These are phyloP conservation scores for Monopis laevigella DNA, from an alignment of 2,888 invertebrate genomes.

Conservation along the genomic window DNA sequence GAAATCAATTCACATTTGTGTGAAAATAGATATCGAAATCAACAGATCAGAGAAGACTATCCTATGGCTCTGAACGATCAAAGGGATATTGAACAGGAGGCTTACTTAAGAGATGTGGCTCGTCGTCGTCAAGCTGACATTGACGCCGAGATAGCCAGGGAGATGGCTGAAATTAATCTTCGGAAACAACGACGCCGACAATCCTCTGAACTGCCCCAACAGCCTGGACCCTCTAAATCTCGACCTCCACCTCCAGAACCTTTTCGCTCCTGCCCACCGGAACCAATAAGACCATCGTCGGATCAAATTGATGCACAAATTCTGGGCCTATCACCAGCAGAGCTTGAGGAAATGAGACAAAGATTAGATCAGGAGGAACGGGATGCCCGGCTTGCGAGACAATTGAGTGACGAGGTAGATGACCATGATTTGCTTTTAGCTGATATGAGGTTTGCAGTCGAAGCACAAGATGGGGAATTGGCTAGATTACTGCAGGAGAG, in stretches of 20 bases:
- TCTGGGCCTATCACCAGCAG: constrained; percentile 44
- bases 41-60: constrained; percentile 59
- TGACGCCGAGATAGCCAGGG: constrained; percentile 54
- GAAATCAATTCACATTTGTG: constrained; percentile 58
- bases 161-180: constrained; percentile 57
- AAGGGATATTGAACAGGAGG: constrained; percentile 48
- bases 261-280: not conserved
- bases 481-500: constrained; percentile 52
- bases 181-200: constrained; percentile 43
- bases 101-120: constrained; percentile 39
- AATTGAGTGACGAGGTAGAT: constrained; percentile 45
- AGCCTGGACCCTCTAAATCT: constrained; percentile 44
- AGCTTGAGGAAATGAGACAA: constrained; percentile 46
- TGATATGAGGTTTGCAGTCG: constrained; percentile 58
- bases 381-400: constrained; percentile 48
- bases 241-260: constrained; percentile 23
- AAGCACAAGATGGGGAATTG: constrained; percentile 56
- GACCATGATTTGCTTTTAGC: constrained; percentile 45
- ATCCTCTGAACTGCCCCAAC: constrained; percentile 32
- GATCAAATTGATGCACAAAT: constrained; percentile 41
- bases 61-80: constrained; percentile 56
- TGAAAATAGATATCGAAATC: constrained; percentile 56
- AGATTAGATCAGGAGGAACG: constrained; percentile 53
- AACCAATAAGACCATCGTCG: constrained; percentile 15
- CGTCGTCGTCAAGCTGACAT: constrained; percentile 53